Conservation (phyloP, 2,797 vertebrate genomes). For the Sebastes steindachneri region DNA sequence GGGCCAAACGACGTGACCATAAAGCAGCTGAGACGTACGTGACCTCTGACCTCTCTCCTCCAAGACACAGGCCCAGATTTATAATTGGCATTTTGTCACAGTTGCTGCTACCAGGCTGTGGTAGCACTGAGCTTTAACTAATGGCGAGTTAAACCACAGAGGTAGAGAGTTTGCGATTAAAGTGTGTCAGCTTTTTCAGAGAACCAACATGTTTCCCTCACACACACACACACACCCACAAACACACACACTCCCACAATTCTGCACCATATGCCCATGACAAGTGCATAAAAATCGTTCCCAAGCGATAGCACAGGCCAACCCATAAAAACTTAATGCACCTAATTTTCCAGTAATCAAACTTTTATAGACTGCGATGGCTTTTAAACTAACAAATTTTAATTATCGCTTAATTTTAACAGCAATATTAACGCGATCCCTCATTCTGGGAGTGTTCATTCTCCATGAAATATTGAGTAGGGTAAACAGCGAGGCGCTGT, state of each 20-base stretch:
- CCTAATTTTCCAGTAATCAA: slow-evolving; percentile 98
- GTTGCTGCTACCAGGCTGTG: slow-evolving; percentile 17
- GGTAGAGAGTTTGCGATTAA: slow-evolving; percentile 54
- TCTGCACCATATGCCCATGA: slow-evolving; percentile 80
- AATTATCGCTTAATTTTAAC: slow-evolving; percentile 97
- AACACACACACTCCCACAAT: slow-evolving; percentile 46
- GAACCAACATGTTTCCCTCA: slow-evolving; percentile 43
- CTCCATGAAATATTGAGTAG: slow-evolving; percentile 84
- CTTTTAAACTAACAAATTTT: slow-evolving; percentile 98
- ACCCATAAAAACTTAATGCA: slow-evolving; percentile 93
- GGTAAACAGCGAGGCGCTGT: slow-evolving; percentile 77
- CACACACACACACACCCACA: slow-evolving; percentile 18
- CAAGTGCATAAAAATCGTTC: slow-evolving; percentile 92
- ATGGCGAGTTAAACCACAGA: slow-evolving; percentile 57
- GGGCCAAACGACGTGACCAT: slow-evolving; percentile 32
- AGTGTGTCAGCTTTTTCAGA: slow-evolving; percentile 66
- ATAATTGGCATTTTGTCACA: slow-evolving; percentile 65
- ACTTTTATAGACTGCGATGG: slow-evolving; percentile 98
- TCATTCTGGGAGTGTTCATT: slow-evolving; percentile 87
- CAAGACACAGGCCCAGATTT: slow-evolving; percentile 50
- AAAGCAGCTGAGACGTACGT: neutral
- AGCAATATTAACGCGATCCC: slow-evolving; percentile 91
- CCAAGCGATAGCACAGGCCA: slow-evolving; percentile 93
- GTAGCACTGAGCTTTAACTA: slow-evolving; percentile 39
- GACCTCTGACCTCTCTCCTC: slow-evolving; percentile 51